Conservation (phyloP, 2,797 vertebrate genomes). For the Poeciliopsis turneri region DNA sequence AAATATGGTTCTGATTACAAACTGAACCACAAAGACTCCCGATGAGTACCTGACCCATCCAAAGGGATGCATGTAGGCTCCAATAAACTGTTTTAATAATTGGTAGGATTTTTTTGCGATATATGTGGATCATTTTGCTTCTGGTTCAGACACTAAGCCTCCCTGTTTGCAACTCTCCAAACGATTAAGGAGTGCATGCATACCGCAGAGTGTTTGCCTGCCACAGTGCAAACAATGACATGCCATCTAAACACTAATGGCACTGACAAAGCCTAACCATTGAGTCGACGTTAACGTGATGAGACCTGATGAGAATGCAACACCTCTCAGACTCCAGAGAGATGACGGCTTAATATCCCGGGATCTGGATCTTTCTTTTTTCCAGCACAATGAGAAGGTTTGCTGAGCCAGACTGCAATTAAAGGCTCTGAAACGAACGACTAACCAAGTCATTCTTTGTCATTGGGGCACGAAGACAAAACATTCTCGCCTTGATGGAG, state of each 20-base stretch:
- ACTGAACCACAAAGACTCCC: conserved; percentile 2
- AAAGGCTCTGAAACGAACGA: background rate
- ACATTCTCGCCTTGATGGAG: conserved; percentile 10
- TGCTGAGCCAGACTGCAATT: background rate
- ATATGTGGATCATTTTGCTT: conserved; percentile 8
- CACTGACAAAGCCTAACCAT: conserved; percentile 32
- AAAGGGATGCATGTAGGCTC: conserved; percentile 19
- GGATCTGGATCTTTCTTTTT: background rate
- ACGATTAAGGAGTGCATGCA: conserved; percentile 34
- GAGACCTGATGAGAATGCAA: conserved; percentile 14
- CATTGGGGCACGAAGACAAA: conserved; percentile 20
- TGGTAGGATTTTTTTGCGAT: background rate
- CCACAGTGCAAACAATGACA: conserved; percentile 42
- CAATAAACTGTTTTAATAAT: background rate
- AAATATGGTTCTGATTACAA: conserved; percentile 36
- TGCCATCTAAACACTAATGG: conserved; percentile 35
- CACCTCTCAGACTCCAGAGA: background rate
- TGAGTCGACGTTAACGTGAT: conserved; percentile 9
- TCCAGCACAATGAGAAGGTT: background rate
- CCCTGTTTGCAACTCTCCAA: conserved; percentile 20
- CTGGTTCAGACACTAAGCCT: conserved; percentile 9
- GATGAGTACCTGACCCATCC: conserved; percentile 17
- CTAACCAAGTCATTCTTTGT: background rate
- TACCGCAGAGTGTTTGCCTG: conserved; percentile 56
- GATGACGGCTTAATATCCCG: background rate